phyloP scores from a whole-genome alignment of 2,113 vertebrate genomes.

The Amphiprion percula region DNA sequence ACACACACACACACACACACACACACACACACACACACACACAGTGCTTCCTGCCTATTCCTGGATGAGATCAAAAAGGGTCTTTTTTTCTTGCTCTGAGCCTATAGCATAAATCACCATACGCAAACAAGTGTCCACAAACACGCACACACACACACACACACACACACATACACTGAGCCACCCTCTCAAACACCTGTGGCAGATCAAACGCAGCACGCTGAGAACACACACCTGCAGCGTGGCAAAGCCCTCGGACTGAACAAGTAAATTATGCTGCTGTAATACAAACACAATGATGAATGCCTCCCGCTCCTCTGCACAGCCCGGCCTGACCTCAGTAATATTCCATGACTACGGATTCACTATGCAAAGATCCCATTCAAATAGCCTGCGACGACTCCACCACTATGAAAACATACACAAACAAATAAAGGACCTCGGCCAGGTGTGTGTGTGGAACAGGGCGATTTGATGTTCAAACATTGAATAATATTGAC shows the following conservation, averaged over 20 bases:
- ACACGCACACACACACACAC: conserved; percentile 35
- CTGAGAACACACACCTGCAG: conserved; percentile 72
- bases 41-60: conserved; percentile 50
- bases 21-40: conserved; percentile 16
- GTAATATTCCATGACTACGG: conserved; percentile 45
- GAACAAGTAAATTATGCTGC: conserved; percentile 65
- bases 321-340: conserved; percentile 37
- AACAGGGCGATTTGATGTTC: conserved; percentile 14
- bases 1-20: conserved; percentile 24
- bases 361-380: conserved; percentile 63
- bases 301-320: conserved; percentile 9
- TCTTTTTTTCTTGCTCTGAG: conserved; percentile 41
- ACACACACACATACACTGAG: conserved; percentile 31
- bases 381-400: conserved; percentile 59
- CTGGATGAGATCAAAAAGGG: conserved; percentile 71
- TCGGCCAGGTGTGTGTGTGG: conserved; percentile 48
- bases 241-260: conserved; percentile 41
- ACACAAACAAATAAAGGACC: conserved; percentile 52
- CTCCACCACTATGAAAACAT: conserved; percentile 30
- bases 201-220: conserved; percentile 68
- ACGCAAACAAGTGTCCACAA: conserved; percentile 24
- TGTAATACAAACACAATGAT: conserved; percentile 49
- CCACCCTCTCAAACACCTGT: conserved; percentile 62
- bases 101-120: conserved; percentile 65
- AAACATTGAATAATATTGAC: conserved; percentile 9